These are phyloP conservation scores for Xiphophorus maculatus DNA, from an alignment of 2,113 vertebrate species.

Conservation along the genomic window DNA sequence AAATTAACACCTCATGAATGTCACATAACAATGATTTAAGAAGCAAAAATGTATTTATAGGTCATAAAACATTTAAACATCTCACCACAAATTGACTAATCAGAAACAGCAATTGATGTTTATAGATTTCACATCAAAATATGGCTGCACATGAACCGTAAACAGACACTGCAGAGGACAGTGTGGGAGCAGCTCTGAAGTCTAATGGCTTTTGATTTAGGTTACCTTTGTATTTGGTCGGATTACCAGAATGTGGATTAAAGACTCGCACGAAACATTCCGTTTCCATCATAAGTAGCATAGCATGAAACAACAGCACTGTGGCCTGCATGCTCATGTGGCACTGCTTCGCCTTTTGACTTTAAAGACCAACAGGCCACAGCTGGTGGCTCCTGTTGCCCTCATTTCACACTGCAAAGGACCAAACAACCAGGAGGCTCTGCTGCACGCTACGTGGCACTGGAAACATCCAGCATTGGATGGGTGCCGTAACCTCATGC, in stretches of 20 bases:
- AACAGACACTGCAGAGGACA: constrained; percentile 15
- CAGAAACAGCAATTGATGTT: not conserved
- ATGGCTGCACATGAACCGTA: not conserved
- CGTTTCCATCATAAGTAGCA: constrained; percentile 39
- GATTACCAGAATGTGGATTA: constrained; percentile 75
- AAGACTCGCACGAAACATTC: constrained; percentile 45
- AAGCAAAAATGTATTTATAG: not conserved
- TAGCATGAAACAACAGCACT: constrained; percentile 25
- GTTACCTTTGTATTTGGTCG: constrained; percentile 75
- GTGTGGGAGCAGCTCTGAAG: constrained; percentile 23
- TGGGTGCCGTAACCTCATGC: constrained; percentile 19
- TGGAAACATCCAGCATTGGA: not conserved
- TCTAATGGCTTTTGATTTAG: constrained; percentile 73
- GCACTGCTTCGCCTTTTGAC: constrained; percentile 26
- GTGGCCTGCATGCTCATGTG: constrained; percentile 24
- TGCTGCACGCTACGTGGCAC: constrained; percentile 17
- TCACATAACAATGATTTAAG: not conserved
- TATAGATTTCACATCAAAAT: not conserved
- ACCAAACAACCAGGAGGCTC: constrained; percentile 25
- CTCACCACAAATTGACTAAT: not conserved
- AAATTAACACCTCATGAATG: not conserved
- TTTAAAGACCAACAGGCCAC: constrained; percentile 53
- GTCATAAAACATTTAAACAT: not conserved
- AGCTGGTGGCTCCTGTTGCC: constrained; percentile 48
- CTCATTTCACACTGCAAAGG: constrained; percentile 42